These are phyloP conservation scores for Ranitomeya variabilis DNA, from an alignment of 2,113 vertebrate species.

Conservation along the genomic window DNA sequence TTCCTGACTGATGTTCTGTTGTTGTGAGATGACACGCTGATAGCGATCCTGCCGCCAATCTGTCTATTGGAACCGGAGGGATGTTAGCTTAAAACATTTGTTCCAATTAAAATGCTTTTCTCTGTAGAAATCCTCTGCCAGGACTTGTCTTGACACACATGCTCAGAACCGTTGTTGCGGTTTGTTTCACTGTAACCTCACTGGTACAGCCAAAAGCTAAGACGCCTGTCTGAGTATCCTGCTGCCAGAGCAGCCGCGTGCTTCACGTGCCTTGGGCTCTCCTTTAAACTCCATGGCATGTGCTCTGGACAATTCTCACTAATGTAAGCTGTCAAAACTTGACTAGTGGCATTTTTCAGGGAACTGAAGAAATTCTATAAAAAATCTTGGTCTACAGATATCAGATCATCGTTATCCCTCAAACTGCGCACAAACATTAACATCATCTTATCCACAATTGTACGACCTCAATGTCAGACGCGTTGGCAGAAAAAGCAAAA, in stretches of 20 bases:
- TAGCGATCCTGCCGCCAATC: slow-evolving; percentile 26
- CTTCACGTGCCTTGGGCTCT: slow-evolving; percentile 21
- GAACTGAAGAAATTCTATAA: neutral
- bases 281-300: slow-evolving; percentile 29
- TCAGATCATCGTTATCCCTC: neutral
- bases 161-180: slow-evolving; percentile 36
- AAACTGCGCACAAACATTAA: neutral
- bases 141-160: slow-evolving; percentile 54
- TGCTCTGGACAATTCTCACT: neutral
- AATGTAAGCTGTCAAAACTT: slow-evolving; percentile 12
- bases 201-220: slow-evolving; percentile 37
- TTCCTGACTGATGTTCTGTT: slow-evolving; percentile 22
- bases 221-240: slow-evolving; percentile 13
- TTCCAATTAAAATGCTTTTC: slow-evolving; percentile 52
- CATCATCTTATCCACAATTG: neutral
- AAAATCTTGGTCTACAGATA: slow-evolving; percentile 6
- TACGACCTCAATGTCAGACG: neutral
- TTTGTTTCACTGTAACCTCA: slow-evolving; percentile 43
- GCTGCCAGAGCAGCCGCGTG: slow-evolving; percentile 43
- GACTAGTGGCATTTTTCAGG: slow-evolving; percentile 1
- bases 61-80: slow-evolving; percentile 37
- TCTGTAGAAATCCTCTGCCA: slow-evolving; percentile 34
- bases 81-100: slow-evolving; percentile 56
- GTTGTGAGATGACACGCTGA: slow-evolving; percentile 15
- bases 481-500: neutral